Conservation (phyloP, 2,888 invertebrate species). For the Apodemia hepburni region DNA sequence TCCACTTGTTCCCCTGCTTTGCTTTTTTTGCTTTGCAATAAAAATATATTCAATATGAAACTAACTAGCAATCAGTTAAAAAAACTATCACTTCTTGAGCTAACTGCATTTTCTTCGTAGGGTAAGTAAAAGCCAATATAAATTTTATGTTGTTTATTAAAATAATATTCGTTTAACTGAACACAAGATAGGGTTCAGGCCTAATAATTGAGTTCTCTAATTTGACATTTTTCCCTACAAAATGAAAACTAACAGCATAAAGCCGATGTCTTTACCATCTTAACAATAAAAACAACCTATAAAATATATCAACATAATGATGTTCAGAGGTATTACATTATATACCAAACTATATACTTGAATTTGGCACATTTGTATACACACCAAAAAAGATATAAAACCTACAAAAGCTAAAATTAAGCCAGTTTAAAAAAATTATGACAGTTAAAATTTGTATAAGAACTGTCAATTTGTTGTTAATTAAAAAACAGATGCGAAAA, state of each 20-base stretch:
- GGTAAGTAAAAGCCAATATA: slow-evolving; percentile 43
- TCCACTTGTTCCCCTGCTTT: no score
- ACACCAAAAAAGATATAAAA: slow-evolving; percentile 36
- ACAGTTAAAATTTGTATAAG: not conserved
- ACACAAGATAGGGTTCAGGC: slow-evolving; percentile 76
- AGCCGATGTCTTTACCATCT: slow-evolving; percentile 66
- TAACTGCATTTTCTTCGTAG: no score
- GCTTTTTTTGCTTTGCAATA: no score
- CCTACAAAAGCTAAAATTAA: slow-evolving; percentile 10
- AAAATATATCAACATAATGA: slow-evolving; percentile 76
- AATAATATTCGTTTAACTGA: slow-evolving; percentile 80
- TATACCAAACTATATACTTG: slow-evolving; percentile 46
- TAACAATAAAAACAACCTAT: slow-evolving; percentile 79
- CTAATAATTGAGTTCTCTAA: slow-evolving; percentile 74
- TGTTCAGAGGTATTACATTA: slow-evolving; percentile 50
- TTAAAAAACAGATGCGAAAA: not conserved
- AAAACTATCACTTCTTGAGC: no score
- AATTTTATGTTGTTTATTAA: slow-evolving; percentile 78
- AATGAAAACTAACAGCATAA: slow-evolving; percentile 47
- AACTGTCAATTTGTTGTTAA: slow-evolving; percentile 1
- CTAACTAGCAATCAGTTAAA: no score
- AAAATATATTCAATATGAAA: slow-evolving; percentile 30
- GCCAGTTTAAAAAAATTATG: not conserved
- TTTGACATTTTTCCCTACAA: slow-evolving; percentile 67
- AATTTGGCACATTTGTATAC: slow-evolving; percentile 69